Base-by-base conservation (phyloP, 2,113 vertebrate genomes). In the Onychorhynchus coronatus region DNA sequence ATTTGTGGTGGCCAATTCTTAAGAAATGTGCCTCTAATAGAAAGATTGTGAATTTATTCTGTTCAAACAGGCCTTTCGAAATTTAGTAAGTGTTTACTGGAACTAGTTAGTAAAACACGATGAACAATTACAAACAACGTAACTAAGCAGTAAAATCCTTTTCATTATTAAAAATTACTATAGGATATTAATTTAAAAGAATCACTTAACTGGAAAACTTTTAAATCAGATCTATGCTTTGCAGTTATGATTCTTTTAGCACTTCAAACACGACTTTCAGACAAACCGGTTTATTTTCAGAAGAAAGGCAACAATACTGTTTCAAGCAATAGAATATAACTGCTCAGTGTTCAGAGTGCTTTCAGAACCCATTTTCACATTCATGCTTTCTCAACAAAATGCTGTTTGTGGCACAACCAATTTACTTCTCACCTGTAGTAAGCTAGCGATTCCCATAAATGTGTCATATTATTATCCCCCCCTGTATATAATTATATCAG, bases 311-410 rank as follows among this genome's bases (percentile, higher is more conserved):
- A 67, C 25, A 55, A 65, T 65, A 49, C 20, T 74, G 37, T 85
- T 84, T 78, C 52, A 83, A 88, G 68, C 50, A 94, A 91, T 21
- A 37, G 37, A 87, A 59, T 85, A 88, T 11, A 19, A 79, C 33
- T n/a, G 65, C 39, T 81, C 33, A 37, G 35, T 11, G 49, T 46
- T 76, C 91, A 66, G 47, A 85, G 61, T 71, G 67, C 27, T 89
- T 91, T 94, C 55, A 74, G 59, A 97, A 72, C 31, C 47, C 74
- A 87, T 85, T 95, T 94, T 87, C 77, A 79, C 27, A 58, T 89
- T 91, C n/a, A 12, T 42, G 56, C 58, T 91, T 81, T 77, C 82
- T 59, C 86, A 88, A 76, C 35, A 83, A 94, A 94, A 70, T 49
- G 31, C 62, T 92, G 39, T 91, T 91, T 91, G 39, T 67, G 87